Percentiles rank a stretch among this genome's conserved stretches.
Evolutionary conservation across 2,888 invertebrate species (phyloP).

Genomic region (Pammene aurita): DNA sequence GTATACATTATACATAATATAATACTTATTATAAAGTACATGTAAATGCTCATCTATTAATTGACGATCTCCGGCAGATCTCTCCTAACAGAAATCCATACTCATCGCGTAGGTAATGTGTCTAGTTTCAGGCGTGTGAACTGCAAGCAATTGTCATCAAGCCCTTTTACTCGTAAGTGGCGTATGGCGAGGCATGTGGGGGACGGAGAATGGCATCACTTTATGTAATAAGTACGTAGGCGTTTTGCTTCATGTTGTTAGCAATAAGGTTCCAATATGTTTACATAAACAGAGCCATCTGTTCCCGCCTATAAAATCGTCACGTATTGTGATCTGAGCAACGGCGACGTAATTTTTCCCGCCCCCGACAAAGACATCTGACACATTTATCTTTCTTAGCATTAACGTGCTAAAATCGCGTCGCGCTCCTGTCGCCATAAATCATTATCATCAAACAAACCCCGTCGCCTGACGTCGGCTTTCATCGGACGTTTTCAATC

Average conservation of each 20-base stretch:
- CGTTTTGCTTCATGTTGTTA: constrained; percentile 18
- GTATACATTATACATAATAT: neutral
- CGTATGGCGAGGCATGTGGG: constrained; percentile 6
- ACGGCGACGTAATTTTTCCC: constrained; percentile 63
- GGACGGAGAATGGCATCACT: neutral
- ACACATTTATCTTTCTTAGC: constrained; percentile 76
- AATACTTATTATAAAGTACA: neutral
- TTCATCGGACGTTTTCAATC: constrained; percentile 81
- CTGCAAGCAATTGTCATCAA: neutral
- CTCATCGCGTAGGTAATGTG: neutral
- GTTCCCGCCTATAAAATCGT: constrained; percentile 45
- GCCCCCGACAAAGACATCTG: constrained; percentile 61
- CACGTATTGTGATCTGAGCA: constrained; percentile 52
- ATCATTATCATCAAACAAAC: constrained; percentile 80
- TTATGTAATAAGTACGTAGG: constrained; percentile 16
- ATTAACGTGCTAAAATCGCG: constrained; percentile 75
- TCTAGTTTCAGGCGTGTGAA: neutral
- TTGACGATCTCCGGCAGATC: neutral
- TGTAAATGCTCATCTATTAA: neutral
- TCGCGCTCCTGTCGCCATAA: constrained; percentile 76
- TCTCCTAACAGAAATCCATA: neutral
- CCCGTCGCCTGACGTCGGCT: constrained; percentile 68
- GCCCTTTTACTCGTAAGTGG: neutral
- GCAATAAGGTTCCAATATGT: constrained; percentile 28
- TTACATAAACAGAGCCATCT: constrained; percentile 42